Percentiles rank a stretch among this genome's conserved stretches.
phyloP scores from a whole-genome alignment of 2,888 invertebrate species.

The Pristionchus entomophagus region DNA sequence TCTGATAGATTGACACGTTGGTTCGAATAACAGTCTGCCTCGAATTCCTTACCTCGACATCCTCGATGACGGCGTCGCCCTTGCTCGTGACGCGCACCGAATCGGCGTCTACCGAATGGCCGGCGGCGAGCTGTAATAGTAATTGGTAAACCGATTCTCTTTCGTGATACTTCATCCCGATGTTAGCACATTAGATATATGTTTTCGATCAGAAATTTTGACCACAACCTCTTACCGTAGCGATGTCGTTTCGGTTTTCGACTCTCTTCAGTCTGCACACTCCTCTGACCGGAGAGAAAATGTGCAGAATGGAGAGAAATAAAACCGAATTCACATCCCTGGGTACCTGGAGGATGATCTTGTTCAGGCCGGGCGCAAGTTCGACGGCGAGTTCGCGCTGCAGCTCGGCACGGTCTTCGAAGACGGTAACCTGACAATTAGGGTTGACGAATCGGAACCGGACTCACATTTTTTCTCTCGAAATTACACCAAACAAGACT shows the following conservation, averaged over 20 bases:
- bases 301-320: no score
- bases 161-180: no score
- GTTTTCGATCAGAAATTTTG: no score
- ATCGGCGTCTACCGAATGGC: slow-evolving; percentile 52
- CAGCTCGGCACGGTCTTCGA: slow-evolving; percentile 70
- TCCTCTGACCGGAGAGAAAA: no score
- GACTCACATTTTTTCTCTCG: background rate
- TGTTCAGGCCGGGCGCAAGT: slow-evolving; percentile 60
- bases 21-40: background rate
- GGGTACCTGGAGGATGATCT: slow-evolving; percentile 59
- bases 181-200: no score
- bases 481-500: background rate
- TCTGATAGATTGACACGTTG: background rate
- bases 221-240: no score
- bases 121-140: slow-evolving; percentile 59
- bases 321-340: no score
- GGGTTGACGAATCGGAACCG: no score
- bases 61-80: slow-evolving; percentile 65
- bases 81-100: slow-evolving; percentile 69
- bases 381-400: slow-evolving; percentile 56
- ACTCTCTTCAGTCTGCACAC: no score
- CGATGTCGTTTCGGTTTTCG: no score
- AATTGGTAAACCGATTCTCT: background rate
- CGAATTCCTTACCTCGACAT: slow-evolving; percentile 55
- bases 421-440: slow-evolving; percentile 60